Percentiles rank a stretch among this genome's conserved stretches.
Conservation (phyloP, 35 echinoderm and acorn worm genomes). For the Hemicentrotus pulcherrimus region DNA sequence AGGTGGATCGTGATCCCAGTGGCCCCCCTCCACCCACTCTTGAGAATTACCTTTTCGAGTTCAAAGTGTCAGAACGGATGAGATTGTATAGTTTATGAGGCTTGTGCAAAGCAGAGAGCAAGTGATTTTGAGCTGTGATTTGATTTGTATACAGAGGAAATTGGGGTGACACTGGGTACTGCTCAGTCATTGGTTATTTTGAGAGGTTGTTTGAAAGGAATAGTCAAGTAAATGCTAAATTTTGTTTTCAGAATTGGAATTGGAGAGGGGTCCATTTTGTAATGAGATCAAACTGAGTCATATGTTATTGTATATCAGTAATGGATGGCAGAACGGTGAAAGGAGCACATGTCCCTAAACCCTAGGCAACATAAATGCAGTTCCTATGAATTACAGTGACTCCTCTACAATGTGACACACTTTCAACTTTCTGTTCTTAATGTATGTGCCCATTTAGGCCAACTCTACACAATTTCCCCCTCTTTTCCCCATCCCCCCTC, state of each 20-base stretch:
- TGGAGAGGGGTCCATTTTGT: background rate
- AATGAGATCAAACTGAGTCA: background rate
- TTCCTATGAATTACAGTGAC: no score
- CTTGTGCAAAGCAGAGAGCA: background rate
- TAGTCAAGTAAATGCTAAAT: background rate
- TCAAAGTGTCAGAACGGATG: background rate
- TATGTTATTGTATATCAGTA: background rate
- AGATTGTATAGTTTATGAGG: background rate
- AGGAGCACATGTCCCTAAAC: no score
- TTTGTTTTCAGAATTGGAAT: background rate
- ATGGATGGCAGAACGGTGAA: no score
- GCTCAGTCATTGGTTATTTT: background rate
- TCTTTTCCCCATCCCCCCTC: background rate
- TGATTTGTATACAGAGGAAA: background rate
- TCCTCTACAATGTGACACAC: no score
- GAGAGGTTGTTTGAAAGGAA: slow-evolving; percentile 8
- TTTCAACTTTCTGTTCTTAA: no score
- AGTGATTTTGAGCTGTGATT: background rate
- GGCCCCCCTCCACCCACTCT: no score
- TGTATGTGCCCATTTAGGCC: no score
- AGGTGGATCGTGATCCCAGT: no score
- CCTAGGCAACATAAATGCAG: no score
- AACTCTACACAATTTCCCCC: no score
- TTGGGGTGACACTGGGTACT: background rate
- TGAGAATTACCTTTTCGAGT: background rate